Evolutionary conservation across 2,797 vertebrate genomes (phyloP), one percentile per base, ranked within the genome.

Genomic region (Acridotheres tristis): DNA sequence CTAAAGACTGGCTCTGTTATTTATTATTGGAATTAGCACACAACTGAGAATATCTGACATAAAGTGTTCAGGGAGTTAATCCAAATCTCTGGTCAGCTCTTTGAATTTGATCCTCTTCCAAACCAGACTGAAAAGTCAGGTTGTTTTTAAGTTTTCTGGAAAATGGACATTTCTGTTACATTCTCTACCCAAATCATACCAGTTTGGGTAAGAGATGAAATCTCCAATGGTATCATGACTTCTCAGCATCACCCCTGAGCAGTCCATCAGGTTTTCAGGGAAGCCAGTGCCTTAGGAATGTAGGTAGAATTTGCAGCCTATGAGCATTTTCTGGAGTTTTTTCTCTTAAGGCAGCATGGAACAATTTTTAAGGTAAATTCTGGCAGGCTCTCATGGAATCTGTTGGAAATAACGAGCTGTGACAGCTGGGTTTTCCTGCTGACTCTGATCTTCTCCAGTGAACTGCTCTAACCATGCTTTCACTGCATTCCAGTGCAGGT

Each of bases 1-100:
- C 43, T 75, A 68, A 74, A 53, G 48, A 34, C 34, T 25, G n/a
- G 6, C 36, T 62, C 27, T 27, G 38, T 68, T 62, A 9, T 22
- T 68, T 78, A 8, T n/a, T 61, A 7, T 16, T 75, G 48, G 50
- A 59, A 51, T 38, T 92, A 71, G 27, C 36, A 38, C 21, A 7
- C 29, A 55, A 5, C 26, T 40, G 54, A 53, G 61, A 63, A 9
- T 5, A 9, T 32, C 27, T 0, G 0, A 25, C 6, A 6, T 3
- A 10, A 0, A 68, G 20, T 10, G 22, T 29, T 85, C 63, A 17
- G 9, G 13, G 25, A 79, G 21, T 38, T 58, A 21, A 53, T 63
- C 23, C 32, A 63, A 74, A 45, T 40, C n/a, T 83, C 40, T 3
- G 1, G 8, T 71, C 61, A 74, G 29, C 61, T 88, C 50, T 53